Percentiles rank a stretch among this genome's conserved stretches.
These are phyloP conservation scores for Wasmannia auropunctata DNA, from an alignment of 1,140 invertebrate genomes.

Conservation along the genomic window DNA sequence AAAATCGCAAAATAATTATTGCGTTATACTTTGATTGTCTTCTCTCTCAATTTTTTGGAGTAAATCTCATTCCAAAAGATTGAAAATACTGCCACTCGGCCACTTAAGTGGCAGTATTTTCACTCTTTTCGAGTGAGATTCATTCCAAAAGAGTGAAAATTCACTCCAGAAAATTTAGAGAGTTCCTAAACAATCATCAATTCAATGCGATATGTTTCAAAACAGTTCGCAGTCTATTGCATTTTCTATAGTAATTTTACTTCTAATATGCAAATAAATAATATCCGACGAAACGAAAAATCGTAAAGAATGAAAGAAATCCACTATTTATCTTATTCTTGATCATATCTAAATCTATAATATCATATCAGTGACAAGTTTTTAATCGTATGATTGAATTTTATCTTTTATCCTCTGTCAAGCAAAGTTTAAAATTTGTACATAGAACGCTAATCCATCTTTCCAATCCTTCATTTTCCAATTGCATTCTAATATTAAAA, in stretches of 20 bases:
- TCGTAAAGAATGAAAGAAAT: neutral
- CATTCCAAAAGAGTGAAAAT: too few species aligned
- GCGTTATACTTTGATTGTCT: neutral
- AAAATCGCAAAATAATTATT: constrained; percentile 42
- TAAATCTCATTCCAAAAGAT: too few species aligned
- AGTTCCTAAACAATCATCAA: neutral
- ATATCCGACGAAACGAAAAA: neutral
- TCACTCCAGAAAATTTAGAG: too few species aligned
- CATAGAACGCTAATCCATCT: neutral
- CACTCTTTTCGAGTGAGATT: too few species aligned
- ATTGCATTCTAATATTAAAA: neutral
- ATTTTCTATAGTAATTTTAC: neutral
- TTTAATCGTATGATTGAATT: neutral
- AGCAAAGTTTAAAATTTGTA: neutral
- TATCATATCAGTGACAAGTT: neutral
- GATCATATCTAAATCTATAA: neutral
- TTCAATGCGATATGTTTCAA: neutral
- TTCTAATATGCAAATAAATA: neutral
- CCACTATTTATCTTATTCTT: neutral
- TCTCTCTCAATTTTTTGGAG: too few species aligned
- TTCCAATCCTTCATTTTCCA: neutral
- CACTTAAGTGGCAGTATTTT: too few species aligned
- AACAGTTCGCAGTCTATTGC: neutral
- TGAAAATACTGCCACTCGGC: too few species aligned
- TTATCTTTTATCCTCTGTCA: neutral